phyloP scores from a whole-genome alignment of 2,113 vertebrate genomes.

The Rissa tridactyla region DNA sequence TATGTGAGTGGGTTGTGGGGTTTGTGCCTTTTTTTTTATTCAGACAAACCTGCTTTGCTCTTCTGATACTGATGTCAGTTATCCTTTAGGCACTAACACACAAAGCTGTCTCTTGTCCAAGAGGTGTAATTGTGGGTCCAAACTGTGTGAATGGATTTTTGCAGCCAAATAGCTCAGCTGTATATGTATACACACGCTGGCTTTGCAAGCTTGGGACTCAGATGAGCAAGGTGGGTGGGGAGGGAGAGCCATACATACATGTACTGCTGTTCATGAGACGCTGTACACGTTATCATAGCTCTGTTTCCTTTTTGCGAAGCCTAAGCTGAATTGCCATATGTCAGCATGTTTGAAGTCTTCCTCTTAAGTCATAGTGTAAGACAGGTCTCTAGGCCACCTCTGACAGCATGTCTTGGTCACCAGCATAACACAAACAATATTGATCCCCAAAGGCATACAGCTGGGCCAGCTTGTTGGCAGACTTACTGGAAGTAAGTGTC shows the following conservation, averaged over 20 bases:
- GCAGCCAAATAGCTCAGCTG: background rate
- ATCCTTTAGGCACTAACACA: background rate
- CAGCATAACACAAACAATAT: accelerated
- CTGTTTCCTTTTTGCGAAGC: background rate
- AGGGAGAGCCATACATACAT: background rate
- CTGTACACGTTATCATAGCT: background rate
- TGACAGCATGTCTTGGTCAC: background rate
- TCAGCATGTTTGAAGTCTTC: background rate
- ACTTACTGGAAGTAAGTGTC: background rate
- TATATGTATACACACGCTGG: no score
- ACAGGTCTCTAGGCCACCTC: background rate
- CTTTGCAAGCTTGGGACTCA: background rate
- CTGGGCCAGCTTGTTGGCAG: background rate
- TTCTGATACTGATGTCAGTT: background rate
- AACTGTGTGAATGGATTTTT: background rate
- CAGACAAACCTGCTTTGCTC: background rate
- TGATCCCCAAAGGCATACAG: background rate
- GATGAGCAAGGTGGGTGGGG: background rate
- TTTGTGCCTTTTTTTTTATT: background rate
- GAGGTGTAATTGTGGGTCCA: background rate
- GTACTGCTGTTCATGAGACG: background rate
- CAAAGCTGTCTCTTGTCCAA: background rate
- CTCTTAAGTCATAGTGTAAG: background rate
- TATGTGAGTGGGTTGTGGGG: background rate
- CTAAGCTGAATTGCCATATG: background rate